phyloP scores from a whole-genome alignment of 1,140 invertebrate genomes.

The Metopolophium dirhodum region DNA sequence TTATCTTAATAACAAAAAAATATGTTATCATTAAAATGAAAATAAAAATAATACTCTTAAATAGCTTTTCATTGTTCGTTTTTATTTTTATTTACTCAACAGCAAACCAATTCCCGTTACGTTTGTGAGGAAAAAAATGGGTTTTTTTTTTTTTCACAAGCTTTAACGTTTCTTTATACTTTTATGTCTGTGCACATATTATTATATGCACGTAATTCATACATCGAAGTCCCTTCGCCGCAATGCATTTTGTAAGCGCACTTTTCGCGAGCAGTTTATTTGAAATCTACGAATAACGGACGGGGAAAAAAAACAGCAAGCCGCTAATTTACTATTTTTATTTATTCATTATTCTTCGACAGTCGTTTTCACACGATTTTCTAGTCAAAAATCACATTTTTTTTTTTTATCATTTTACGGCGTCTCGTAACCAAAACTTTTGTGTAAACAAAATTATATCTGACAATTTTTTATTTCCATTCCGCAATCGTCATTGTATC shows the following conservation, averaged over 20 bases:
- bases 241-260: background rate
- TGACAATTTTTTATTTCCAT: constrained; percentile 47
- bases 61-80: background rate
- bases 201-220: background rate
- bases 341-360: background rate
- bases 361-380: constrained; percentile 47
- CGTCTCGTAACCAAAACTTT: constrained; percentile 37
- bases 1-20: background rate
- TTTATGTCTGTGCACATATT: background rate
- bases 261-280: background rate
- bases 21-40: background rate
- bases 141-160: background rate
- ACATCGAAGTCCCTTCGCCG: background rate
- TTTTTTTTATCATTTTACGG: background rate
- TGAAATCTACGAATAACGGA: too few species aligned
- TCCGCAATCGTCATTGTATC: constrained; percentile 38
- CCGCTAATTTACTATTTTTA: constrained; percentile 34
- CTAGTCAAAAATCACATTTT: background rate
- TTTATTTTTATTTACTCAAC: background rate
- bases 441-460: constrained; percentile 46
- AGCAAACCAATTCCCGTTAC: background rate
- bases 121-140: background rate
- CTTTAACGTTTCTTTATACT: background rate
- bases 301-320: background rate
- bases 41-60: background rate